Percentiles rank a stretch among this genome's conserved stretches.
These are phyloP conservation scores for Myotis planiceps DNA, from an alignment of 2,797 vertebrate species.

Conservation along the genomic window DNA sequence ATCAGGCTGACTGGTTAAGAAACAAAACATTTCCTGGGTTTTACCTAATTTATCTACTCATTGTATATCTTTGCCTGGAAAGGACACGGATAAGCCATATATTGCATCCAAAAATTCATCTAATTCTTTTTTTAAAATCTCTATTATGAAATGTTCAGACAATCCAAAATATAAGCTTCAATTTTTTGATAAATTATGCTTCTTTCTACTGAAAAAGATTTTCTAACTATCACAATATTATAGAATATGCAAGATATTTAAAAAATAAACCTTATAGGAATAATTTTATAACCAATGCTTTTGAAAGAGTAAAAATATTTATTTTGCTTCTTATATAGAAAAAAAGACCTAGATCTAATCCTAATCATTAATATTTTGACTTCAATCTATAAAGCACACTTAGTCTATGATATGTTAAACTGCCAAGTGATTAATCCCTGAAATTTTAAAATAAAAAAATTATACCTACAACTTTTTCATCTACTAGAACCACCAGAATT, in stretches of 20 bases:
- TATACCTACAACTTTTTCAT: not conserved
- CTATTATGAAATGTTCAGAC: not conserved
- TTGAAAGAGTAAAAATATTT: not conserved
- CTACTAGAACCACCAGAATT: not conserved
- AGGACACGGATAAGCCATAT: not conserved
- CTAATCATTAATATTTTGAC: not conserved
- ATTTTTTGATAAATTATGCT: not conserved
- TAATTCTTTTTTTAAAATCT: not conserved
- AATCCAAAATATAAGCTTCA: not conserved
- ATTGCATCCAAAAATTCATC: not conserved
- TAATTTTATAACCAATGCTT: not conserved
- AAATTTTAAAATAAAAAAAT: constrained; percentile 1
- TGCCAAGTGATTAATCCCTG: not conserved
- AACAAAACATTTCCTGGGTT: not conserved
- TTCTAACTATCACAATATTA: not conserved
- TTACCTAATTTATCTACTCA: not conserved
- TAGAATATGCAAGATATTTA: not conserved
- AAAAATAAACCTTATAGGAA: not conserved
- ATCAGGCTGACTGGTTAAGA: not conserved
- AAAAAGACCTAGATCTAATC: constrained; percentile 12
- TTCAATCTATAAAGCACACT: not conserved
- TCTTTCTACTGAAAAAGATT: not conserved
- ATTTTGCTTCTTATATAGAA: not conserved
- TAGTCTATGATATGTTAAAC: constrained; percentile 36
- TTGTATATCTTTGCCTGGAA: not conserved